A percentile compares a stretch with the other conserved stretches of the same genome.
Evolutionary conservation across 1,140 invertebrate species (phyloP).

Genomic region (Cotesia chilonis): DNA sequence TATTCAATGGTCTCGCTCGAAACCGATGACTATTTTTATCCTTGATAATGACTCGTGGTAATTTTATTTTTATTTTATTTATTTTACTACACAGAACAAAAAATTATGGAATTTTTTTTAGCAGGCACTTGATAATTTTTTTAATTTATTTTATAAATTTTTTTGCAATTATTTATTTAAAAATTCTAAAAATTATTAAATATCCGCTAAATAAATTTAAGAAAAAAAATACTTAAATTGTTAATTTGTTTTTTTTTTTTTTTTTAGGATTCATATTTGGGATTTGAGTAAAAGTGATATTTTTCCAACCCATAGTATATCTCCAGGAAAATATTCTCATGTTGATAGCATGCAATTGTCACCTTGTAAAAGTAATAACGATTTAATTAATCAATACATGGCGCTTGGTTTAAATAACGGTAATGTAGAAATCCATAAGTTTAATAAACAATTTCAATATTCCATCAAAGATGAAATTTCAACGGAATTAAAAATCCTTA

Average conservation of each 20-base stretch:
- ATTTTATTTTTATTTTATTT: conserved; percentile 26
- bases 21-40: conserved; percentile 69
- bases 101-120: too few species aligned
- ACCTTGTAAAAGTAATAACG: conserved; percentile 53
- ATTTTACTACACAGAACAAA: not conserved
- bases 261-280: conserved; percentile 68
- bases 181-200: conserved; percentile 15
- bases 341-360: conserved; percentile 61
- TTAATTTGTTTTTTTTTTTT: conserved; percentile 25
- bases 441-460: conserved; percentile 64
- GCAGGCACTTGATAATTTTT: too few species aligned
- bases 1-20: conserved; percentile 70
- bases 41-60: conserved; percentile 67
- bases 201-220: not conserved
- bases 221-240: not conserved
- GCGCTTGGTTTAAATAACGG: conserved; percentile 60
- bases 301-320: conserved; percentile 53
- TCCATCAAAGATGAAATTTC: conserved; percentile 60
- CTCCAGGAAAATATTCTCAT: conserved; percentile 49
- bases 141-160: too few species aligned
- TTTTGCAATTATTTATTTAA: too few species aligned
- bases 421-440: conserved; percentile 60
- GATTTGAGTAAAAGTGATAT: conserved; percentile 66
- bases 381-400: conserved; percentile 59
- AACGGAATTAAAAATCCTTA: conserved; percentile 59